Conservation (phyloP, 1,140 invertebrate species). For the Calephelis nemesis region DNA sequence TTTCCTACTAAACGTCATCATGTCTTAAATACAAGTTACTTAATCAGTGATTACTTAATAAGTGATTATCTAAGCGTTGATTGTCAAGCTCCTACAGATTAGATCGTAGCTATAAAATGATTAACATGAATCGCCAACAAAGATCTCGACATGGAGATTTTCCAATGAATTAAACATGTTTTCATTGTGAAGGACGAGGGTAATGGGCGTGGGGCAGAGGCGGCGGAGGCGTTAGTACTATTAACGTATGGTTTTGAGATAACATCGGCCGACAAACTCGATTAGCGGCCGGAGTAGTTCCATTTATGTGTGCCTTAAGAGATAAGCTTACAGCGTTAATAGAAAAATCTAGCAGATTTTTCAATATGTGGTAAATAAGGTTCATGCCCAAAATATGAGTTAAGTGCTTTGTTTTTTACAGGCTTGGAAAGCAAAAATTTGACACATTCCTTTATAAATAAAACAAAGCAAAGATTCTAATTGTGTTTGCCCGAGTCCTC, state of each 20-base stretch:
- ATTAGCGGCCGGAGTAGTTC: conserved; percentile 68
- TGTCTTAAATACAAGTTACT: not conserved
- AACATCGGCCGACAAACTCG: conserved; percentile 76
- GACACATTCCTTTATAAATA: too few relatives aligned
- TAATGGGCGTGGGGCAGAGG: conserved; percentile 33
- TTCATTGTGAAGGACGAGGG: conserved; percentile 42
- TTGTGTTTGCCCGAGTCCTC: too few relatives aligned
- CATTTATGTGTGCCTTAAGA: conserved; percentile 33
- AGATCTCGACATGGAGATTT: conserved; percentile 46
- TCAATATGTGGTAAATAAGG: too few relatives aligned
- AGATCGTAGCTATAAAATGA: conserved; percentile 30
- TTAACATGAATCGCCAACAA: conserved; percentile 36
- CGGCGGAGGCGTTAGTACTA: conserved; percentile 62
- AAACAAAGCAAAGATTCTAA: too few relatives aligned
- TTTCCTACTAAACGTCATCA: not conserved
- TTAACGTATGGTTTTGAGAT: conserved; percentile 71
- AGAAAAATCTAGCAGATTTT: too few relatives aligned
- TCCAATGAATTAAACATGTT: conserved; percentile 61
- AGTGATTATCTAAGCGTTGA: conserved; percentile 6
- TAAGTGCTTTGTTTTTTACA: too few relatives aligned
- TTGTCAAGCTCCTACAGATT: conserved; percentile 20
- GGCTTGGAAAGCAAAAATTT: too few relatives aligned
- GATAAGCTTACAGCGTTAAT: conserved; percentile 20
- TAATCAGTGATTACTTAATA: not conserved
- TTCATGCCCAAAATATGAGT: too few relatives aligned